Evolutionary conservation across 1,140 invertebrate genomes (phyloP).

Genomic region (Pseudoatta argentina): DNA sequence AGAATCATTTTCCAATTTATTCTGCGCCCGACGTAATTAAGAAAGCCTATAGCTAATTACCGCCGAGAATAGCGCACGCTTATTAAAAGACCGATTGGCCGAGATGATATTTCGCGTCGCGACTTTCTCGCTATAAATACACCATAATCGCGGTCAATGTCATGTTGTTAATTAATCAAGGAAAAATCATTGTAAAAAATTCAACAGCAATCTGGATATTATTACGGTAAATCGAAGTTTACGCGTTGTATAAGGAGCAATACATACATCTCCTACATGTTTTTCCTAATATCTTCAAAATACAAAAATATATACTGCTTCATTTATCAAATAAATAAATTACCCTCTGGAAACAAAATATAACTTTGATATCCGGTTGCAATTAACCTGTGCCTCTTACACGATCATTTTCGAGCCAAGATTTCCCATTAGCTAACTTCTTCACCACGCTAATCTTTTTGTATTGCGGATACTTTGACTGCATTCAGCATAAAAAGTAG

Average conservation of each 20-base stretch:
- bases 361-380: background rate
- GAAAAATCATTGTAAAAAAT: background rate
- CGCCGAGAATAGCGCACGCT: conserved; percentile 22
- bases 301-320: background rate
- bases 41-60: conserved; percentile 9
- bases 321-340: conserved; percentile 4
- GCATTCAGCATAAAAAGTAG: too few relatives aligned
- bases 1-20: conserved; percentile 14
- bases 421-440: conserved; percentile 18
- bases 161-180: conserved; percentile 37
- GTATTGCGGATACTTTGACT: background rate
- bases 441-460: background rate
- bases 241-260: background rate
- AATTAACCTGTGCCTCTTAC: background rate
- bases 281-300: background rate
- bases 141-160: conserved; percentile 38
- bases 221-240: background rate
- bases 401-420: background rate
- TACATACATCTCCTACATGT: background rate
- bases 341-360: background rate
- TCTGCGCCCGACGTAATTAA: conserved; percentile 12
- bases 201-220: background rate
- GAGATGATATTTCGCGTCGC: conserved; percentile 43
- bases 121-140: conserved; percentile 42
- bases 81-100: conserved; percentile 42